Evolutionary conservation across 2,888 invertebrate genomes (phyloP), one percentile per base, ranked within the genome.

Genomic region (Cosmia trapezina): DNA sequence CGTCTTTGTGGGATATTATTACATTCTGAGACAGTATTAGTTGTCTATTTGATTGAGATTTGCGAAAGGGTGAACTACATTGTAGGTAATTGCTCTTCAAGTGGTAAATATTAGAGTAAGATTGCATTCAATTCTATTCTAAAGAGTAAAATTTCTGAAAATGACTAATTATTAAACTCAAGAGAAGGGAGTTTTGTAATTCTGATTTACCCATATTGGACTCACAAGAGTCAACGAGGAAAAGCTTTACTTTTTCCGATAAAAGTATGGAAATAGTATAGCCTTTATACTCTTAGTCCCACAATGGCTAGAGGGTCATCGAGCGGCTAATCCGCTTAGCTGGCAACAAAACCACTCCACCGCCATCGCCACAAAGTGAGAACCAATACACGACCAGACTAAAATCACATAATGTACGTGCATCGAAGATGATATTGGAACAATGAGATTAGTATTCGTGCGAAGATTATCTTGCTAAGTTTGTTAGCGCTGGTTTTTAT

Each of bases 321-420:
- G 37, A 47, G 57, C 33, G 51, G 63, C 47, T 80, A 83, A 83
- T 83, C 77, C 73, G 72, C 64, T 81, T 73, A 81, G 57, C 64
- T n/a, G n/a, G 49, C 63, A 57, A 80, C 81, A 83, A 67, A 72
- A 80, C 71, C 69, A 49, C 61, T 78, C 54, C 54, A 43, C 51
- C 51, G 37, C 47, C 47, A 49, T 6, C 57, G 22, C 22, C 66
- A 60, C 79, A 69, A 83, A 83, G 59, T 51, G 59, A 54, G 41
- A 43, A 51, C 60, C 63, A 49, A 79, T 61, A 60, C 56, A 70
- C 14, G 60, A 60, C 51, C 59, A 41, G 78, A 43, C 59, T 57
- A 45, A n/a, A 56, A 47, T 54, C 60, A 66, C 47, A 59, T 43
- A 56, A 62, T 56, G 63, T 41, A 69, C 56, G 43, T 60, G 53